Evolutionary conservation across 2,888 invertebrate genomes (phyloP).

Genomic region (Creontiades dilutus): DNA sequence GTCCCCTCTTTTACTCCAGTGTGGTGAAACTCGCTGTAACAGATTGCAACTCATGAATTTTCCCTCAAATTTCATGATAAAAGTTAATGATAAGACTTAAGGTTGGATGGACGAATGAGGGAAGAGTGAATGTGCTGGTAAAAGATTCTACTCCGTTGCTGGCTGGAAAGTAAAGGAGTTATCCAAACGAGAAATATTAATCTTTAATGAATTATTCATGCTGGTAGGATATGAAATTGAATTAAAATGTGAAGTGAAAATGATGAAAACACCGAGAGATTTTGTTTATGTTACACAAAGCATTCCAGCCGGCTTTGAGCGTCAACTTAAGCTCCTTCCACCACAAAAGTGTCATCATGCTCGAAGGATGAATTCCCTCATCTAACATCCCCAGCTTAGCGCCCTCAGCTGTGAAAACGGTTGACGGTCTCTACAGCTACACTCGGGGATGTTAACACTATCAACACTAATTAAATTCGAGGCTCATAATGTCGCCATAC

Average conservation of each 20-base stretch:
- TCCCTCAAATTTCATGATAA: not conserved
- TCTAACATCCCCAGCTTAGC: not conserved
- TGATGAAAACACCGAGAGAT: not conserved
- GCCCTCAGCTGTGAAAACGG: slow-evolving; percentile 26
- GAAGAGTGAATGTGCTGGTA: too few relatives aligned
- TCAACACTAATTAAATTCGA: slow-evolving; percentile 38
- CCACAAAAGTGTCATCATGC: not conserved
- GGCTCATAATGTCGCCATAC: slow-evolving; percentile 18
- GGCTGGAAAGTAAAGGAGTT: not conserved
- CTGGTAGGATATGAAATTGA: not conserved
- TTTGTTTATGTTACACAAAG: not conserved
- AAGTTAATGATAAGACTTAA: not conserved
- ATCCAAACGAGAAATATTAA: not conserved
- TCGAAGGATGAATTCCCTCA: slow-evolving; percentile 1
- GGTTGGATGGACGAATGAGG: too few relatives aligned
- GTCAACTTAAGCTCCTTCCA: not conserved
- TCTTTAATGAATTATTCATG: slow-evolving; percentile 17
- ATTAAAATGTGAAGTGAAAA: not conserved
- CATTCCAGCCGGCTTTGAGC: not conserved
- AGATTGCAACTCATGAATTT: not conserved
- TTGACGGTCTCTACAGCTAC: not conserved
- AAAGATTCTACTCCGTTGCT: too few relatives aligned
- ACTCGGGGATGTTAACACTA: slow-evolving; percentile 17
- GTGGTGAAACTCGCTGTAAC: too few relatives aligned
- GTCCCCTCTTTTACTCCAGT: too few relatives aligned